Evolutionary conservation across 2,797 vertebrate species (phyloP).

Genomic region (Euphonia xanthogaster): DNA sequence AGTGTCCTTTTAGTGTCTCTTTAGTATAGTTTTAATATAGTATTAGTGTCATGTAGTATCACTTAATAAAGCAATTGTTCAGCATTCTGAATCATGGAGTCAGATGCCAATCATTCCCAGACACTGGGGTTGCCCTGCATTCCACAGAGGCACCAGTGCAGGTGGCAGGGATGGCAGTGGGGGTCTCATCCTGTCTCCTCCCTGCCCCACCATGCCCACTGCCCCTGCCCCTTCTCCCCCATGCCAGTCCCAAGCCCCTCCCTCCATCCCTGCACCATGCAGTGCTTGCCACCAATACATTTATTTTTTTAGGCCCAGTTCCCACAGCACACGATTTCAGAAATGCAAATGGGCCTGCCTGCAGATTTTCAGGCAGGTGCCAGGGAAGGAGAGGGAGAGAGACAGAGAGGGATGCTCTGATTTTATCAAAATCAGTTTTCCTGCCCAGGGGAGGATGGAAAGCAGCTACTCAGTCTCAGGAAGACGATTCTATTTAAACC

Average conservation of each 20-base stretch:
- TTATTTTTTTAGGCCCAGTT: neutral
- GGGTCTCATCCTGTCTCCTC: neutral
- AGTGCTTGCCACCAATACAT: rapidly evolving
- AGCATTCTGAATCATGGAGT: no score
- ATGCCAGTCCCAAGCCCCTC: neutral
- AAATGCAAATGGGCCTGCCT: neutral
- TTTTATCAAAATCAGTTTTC: constrained; percentile 51
- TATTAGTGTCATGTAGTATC: neutral
- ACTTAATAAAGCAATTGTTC: neutral
- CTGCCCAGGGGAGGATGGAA: constrained; percentile 53
- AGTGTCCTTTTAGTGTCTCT: neutral
- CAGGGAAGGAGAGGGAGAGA: neutral
- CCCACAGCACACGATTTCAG: neutral
- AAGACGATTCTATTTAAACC: constrained; percentile 59
- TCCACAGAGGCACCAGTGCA: neutral
- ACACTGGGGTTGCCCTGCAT: neutral
- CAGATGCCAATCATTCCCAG: neutral
- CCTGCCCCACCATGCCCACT: rapidly evolving
- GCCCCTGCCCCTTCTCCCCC: neutral
- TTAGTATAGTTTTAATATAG: neutral
- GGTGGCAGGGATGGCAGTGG: neutral
- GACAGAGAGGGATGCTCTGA: neutral
- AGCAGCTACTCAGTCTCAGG: constrained; percentile 32
- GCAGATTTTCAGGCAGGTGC: constrained; percentile 18
- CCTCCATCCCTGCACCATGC: neutral